phyloP scores from a whole-genome alignment of 2,888 invertebrate species.

The Pogonocherus hispidulus region DNA sequence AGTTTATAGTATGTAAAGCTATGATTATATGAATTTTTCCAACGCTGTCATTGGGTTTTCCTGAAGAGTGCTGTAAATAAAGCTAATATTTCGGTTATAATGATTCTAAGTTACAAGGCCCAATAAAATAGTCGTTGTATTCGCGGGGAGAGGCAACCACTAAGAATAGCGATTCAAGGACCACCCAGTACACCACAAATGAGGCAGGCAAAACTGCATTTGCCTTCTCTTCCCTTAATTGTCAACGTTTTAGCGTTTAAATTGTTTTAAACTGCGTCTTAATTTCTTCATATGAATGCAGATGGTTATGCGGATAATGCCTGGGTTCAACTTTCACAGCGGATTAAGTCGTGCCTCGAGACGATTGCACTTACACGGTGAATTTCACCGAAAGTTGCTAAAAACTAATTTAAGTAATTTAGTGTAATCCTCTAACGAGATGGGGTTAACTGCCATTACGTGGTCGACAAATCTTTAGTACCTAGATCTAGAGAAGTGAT shows the following conservation, averaged over 20 bases:
- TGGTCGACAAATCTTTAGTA: not conserved
- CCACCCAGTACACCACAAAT: too few relatives aligned
- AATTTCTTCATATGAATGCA: conserved; percentile 50
- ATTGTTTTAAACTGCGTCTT: conserved; percentile 46
- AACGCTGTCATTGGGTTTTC: too few relatives aligned
- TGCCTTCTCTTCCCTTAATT: conserved; percentile 40
- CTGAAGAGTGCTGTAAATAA: too few relatives aligned
- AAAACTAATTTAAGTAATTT: conserved; percentile 22
- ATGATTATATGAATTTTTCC: too few relatives aligned
- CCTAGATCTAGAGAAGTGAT: not conserved
- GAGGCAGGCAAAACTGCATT: conserved; percentile 33
- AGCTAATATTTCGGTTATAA: too few relatives aligned
- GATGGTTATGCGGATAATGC: conserved; percentile 43
- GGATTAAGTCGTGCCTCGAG: conserved; percentile 15
- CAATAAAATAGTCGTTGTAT: too few relatives aligned
- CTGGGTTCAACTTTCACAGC: conserved; percentile 14
- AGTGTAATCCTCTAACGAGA: not conserved
- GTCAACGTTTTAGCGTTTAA: conserved; percentile 45
- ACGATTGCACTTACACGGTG: not conserved
- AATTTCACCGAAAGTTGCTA: not conserved
- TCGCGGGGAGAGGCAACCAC: too few relatives aligned
- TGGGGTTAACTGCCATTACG: not conserved
- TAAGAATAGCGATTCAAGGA: too few relatives aligned
- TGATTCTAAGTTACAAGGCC: too few relatives aligned
- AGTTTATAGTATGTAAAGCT: too few relatives aligned